Conservation (phyloP, 2,113 vertebrate species). For the Pogona vitticeps region DNA sequence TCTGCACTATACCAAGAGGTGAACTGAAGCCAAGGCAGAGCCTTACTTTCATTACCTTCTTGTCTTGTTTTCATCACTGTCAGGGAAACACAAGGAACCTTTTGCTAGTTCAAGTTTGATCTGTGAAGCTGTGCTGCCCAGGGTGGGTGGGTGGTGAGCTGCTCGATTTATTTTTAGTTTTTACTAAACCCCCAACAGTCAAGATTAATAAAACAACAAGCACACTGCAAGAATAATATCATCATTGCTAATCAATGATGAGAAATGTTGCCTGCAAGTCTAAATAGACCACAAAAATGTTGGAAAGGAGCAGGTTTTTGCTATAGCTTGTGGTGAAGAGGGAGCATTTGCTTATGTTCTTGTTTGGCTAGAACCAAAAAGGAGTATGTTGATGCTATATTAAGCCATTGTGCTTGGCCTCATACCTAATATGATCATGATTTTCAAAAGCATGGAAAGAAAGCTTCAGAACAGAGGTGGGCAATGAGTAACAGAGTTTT, state of each 20-base stretch:
- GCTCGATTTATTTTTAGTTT: constrained; percentile 6
- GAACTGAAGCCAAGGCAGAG: constrained; percentile 18
- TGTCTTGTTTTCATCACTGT: constrained; percentile 44
- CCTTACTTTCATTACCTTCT: constrained; percentile 40
- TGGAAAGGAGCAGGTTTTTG: constrained; percentile 37
- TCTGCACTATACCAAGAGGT: neutral
- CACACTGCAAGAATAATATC: constrained; percentile 36
- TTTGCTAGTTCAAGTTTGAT: neutral
- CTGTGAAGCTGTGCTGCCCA: neutral
- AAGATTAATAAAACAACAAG: constrained; percentile 51
- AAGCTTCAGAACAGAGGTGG: constrained; percentile 23
- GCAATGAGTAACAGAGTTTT: constrained; percentile 45
- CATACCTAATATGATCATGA: constrained; percentile 54
- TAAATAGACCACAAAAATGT: constrained; percentile 63
- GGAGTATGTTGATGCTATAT: constrained; percentile 20
- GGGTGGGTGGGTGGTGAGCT: neutral
- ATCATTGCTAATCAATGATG: constrained; percentile 40
- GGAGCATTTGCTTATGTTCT: constrained; percentile 65
- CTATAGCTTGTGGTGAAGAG: constrained; percentile 60
- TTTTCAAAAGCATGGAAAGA: constrained; percentile 32
- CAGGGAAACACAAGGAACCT: constrained; percentile 47
- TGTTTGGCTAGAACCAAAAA: constrained; percentile 46
- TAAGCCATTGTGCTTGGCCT: constrained; percentile 46
- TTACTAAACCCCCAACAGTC: constrained; percentile 49
- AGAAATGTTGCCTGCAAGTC: neutral